Base-by-base conservation (phyloP, 1,140 invertebrate species). In the Globodera ellingtonae region DNA sequence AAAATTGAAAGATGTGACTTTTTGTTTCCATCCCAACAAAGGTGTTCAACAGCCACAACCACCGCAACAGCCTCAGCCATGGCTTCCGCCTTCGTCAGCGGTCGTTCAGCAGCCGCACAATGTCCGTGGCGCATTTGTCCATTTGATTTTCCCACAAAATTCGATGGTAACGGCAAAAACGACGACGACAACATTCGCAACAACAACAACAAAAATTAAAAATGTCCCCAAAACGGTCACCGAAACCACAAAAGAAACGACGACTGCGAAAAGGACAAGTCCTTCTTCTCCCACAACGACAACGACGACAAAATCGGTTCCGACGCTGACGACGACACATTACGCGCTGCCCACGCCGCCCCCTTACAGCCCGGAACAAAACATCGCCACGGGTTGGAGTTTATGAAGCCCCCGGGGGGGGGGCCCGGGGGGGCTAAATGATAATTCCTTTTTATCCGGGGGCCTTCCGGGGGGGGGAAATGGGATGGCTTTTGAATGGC, bases 321-420 rank as follows among this genome's bases (percentile, higher is more conserved):
- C 35, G 35, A 35, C 35, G 35, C 35, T 3, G 7, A 52, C 7
- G 10, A 52, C 10, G 13, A 15, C 56, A 18, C 56, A 13, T 62
- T 62, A 62, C 18, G 56, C 10, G 59, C 56, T 75, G 44, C 74
- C 44, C 74, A 77, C 65, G 1, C 62, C 50, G 7, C 62, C 48
- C 5, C 74, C 75, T 59, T 77, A 24, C 65, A 77, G 69, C 65
- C 21, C 69, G 47, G 52, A 52, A 50, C 69, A 69, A 44, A 77
- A 77, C 75, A 67, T 50, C 24, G 24, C 24, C 65, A 62, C 62
- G 46, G 65, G 65, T 50, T 50, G n/a, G 70, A 72, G 52, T 72
- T 72, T 35, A 35, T 35, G 35, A 35, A 3, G 1, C 35, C 35
- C 35, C 35, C 2, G 35, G 35, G 35, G 35, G 35, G 35, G 24